phyloP scores from a whole-genome alignment of 2,797 vertebrate species.

The Carcharodon carcharias region DNA sequence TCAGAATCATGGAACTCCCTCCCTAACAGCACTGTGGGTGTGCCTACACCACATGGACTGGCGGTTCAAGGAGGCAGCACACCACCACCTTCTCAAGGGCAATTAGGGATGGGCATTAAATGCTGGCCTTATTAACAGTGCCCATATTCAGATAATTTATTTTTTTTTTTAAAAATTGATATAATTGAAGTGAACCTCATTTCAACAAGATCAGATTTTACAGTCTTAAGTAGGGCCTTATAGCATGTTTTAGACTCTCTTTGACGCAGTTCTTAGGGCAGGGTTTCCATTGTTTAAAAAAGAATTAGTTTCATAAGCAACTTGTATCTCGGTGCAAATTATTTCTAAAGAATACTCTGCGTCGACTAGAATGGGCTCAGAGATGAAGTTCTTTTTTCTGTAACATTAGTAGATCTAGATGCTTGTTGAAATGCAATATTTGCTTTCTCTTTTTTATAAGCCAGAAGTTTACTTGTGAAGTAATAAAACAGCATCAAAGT shows the following conservation, averaged over 20 bases:
- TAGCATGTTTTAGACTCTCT: not conserved
- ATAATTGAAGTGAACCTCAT: not conserved
- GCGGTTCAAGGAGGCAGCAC: not conserved
- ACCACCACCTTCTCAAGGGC: not conserved
- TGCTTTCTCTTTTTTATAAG: not conserved
- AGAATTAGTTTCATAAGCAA: not conserved
- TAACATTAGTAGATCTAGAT: not conserved
- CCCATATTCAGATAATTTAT: not conserved
- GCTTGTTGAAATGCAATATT: not conserved
- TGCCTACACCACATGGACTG: not conserved
- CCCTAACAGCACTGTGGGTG: not conserved
- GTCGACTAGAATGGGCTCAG: not conserved
- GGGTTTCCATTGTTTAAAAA: not conserved
- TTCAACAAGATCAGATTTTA: not conserved
- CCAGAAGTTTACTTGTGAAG: not conserved
- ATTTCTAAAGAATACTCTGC: not conserved
- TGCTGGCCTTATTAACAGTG: not conserved
- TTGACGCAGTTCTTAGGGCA: not conserved
- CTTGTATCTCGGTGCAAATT: not conserved
- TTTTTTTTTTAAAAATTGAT: not conserved
- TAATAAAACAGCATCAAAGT: not conserved
- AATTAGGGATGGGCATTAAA: not conserved
- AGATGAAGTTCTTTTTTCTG: not conserved
- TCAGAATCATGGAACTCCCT: not conserved
- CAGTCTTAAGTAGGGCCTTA: not conserved